Base-by-base conservation (phyloP, 2,888 invertebrate species). In the Scaptomyza caliginosa region DNA sequence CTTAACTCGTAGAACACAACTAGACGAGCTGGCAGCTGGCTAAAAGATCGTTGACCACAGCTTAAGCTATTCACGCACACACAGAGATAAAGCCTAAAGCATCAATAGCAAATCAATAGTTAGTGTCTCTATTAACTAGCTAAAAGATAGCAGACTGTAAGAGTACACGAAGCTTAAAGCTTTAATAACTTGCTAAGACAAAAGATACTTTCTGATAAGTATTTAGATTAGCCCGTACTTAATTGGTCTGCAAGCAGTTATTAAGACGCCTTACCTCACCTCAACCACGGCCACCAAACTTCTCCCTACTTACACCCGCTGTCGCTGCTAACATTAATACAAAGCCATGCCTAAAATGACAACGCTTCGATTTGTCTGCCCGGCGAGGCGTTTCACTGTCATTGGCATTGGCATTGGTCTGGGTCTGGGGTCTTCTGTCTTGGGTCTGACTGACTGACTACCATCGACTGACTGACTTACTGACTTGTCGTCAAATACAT, bases 301-400 rank as follows among this genome's bases (percentile, higher is more conserved):
- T n/a, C n/a, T n/a, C n/a, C n/a, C n/a, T 51, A 13, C 34, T 59
- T 42, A 28, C 28, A 42, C 39, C 32, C 45, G 34, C 57, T 49
- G 49, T 16, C 26, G 21, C 23, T 19, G 17, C 36, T 23, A 17
- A 7, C 32, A 23, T 13, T 13, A 8, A 19, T 24, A 24, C 4
- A 8, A 1, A 8, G 28, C 43, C 32, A 28, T 21, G 17, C 45
- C n/a, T n/a, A 26, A 50, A 55, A 63, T 49, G 38, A 63, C 42
- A 36, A 52, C 55, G 62, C 74, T 79, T 77, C 77, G 83, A 83
- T 79, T 83, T 79, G 74, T 67, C 62, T 83, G 83, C 28, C 60
- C 68, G 64, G 19, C 79, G 66, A 72, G 66, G 68, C 80, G 83
- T 80, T 65, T 65, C 74, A 67, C 62, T 68, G 79, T 65, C 77